Base-by-base conservation (phyloP, 1,140 invertebrate species). In the Orius laevigatus region DNA sequence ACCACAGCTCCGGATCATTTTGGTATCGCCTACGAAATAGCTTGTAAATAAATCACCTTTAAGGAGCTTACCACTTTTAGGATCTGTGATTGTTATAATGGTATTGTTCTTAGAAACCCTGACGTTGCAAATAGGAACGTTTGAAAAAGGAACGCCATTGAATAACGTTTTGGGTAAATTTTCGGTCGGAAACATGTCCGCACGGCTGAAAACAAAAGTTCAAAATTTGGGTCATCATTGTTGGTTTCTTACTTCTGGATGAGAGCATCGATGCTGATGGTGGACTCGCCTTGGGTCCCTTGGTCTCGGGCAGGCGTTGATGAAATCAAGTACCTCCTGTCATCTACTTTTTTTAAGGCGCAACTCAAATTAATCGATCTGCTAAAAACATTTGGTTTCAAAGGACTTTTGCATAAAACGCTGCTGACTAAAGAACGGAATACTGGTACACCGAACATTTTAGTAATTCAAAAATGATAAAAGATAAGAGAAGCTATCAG, bases 81-180 rank as follows among this genome's bases (percentile, higher is more conserved):
- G 52, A 66, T 88, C 74, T 2, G 80, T 79, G 8, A 90, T 51
- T 25, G 69, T 68, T 48, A 94, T 70, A 41, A 91, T 78, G 11
- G 90, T 93, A 63, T 96, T 95, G 65, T 95, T 96, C 49, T 70
- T 70, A 10, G 78, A 75, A 9, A 81, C 75, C 59, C 79, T 75
- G 25, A 94, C 80, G 61, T 91, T 79, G 52, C 79, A 71, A 50
- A 94, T 76, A 1, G 85, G 86, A 31, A 93, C 59, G 12, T 87
- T 72, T 60, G 79, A 77, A 63, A 78, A 96, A 10, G 73, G 73
- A 0, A 79, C 62, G 8, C 83, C 84, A 62, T 85, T 70, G 62
- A 87, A 85, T n/a, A 90, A 53, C 57, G 67, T 67, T 52, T 79
- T 71, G 42, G 78, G 74, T 1, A 83, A 82, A 51, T 76, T 70